Percentiles rank a stretch among this genome's conserved stretches.
Evolutionary conservation across 2,797 vertebrate genomes (phyloP).

Genomic region (Rhabdophis nuchalis): DNA sequence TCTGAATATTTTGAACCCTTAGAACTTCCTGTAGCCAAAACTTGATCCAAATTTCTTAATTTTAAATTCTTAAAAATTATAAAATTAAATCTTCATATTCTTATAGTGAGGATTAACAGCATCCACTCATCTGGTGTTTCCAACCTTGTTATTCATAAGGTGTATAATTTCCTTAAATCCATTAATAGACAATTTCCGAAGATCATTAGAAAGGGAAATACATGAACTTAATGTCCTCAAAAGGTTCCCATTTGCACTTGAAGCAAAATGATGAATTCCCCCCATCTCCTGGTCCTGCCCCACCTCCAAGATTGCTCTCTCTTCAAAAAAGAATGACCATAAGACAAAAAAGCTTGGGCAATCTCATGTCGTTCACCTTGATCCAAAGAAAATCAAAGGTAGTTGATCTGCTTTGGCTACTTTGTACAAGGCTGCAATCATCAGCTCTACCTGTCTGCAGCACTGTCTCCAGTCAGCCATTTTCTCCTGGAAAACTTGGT

Average conservation of each 20-base stretch:
- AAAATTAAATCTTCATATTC: not conserved
- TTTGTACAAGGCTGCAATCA: not conserved
- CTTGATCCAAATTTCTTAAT: not conserved
- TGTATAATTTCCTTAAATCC: not conserved
- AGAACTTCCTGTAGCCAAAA: not conserved
- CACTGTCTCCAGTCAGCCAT: not conserved
- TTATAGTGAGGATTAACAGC: not conserved
- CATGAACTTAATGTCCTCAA: not conserved
- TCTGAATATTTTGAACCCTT: not conserved
- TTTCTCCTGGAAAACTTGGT: not conserved
- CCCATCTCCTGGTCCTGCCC: not conserved
- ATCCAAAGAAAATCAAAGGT: not conserved
- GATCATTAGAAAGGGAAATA: not conserved
- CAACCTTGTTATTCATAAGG: not conserved
- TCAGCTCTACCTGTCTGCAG: not conserved
- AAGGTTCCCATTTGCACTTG: not conserved
- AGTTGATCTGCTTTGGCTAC: not conserved
- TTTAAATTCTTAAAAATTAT: not conserved
- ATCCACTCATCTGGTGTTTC: not conserved
- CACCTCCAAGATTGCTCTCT: not conserved
- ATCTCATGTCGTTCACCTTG: not conserved
- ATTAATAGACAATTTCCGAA: no score
- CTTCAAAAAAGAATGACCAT: not conserved
- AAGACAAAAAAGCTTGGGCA: not conserved
- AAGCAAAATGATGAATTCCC: not conserved